Conservation (phyloP, 2,888 invertebrate species). For the Folsomia candida region DNA sequence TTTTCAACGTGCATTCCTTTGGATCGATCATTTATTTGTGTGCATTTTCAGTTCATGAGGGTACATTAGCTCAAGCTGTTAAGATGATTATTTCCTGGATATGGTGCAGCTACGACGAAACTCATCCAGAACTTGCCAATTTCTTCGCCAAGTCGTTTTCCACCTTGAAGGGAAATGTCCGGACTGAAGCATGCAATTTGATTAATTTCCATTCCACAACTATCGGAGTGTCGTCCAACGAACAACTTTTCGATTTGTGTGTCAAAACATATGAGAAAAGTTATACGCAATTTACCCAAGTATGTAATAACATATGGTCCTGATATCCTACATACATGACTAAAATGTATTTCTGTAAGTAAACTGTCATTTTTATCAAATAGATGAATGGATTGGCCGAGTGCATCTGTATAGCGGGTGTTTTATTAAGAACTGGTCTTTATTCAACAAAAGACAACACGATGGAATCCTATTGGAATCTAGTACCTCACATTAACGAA, state of each 20-base stretch:
- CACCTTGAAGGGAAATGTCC: conserved; percentile 32
- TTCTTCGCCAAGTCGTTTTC: conserved; percentile 43
- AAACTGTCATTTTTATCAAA: neutral
- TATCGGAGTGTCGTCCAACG: conserved; percentile 4
- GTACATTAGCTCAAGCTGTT: conserved; percentile 76
- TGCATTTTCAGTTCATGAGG: conserved; percentile 72
- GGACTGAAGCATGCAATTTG: conserved; percentile 32
- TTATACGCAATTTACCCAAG: conserved; percentile 26
- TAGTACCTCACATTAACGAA: conserved; percentile 19
- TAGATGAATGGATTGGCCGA: neutral
- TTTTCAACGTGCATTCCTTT: neutral
- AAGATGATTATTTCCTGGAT: conserved; percentile 81
- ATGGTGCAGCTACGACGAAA: conserved; percentile 62
- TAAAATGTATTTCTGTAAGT: neutral
- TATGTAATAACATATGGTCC: conserved; percentile 7
- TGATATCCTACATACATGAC: neutral
- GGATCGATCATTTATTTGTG: neutral
- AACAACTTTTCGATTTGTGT: conserved; percentile 14
- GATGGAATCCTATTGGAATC: neutral
- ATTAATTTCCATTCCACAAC: conserved; percentile 17
- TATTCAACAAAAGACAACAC: neutral
- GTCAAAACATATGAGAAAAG: conserved; percentile 32
- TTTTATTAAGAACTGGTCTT: neutral
- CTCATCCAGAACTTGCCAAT: conserved; percentile 56
- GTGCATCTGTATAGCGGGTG: neutral